Evolutionary conservation across 92 coral and sea anemone species (phyloP).

Genomic region (Bergia sp.): DNA sequence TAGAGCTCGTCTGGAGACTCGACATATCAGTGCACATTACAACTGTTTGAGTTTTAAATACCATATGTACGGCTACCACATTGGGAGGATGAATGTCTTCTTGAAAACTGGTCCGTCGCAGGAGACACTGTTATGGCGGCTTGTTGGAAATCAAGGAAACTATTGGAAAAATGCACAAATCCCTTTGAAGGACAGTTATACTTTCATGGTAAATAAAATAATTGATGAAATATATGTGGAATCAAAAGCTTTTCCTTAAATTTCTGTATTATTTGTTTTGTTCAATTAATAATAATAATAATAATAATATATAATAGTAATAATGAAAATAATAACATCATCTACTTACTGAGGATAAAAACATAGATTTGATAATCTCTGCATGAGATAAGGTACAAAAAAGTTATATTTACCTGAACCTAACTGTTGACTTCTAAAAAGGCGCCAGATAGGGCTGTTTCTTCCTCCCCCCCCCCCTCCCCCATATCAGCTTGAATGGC

Average conservation of each 20-base stretch:
- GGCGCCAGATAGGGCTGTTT: too few relatives aligned
- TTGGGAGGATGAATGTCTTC: constrained; percentile 44
- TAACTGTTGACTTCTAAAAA: too few relatives aligned
- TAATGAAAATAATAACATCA: too few relatives aligned
- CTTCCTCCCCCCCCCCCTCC: too few relatives aligned
- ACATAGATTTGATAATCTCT: too few relatives aligned
- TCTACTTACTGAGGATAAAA: too few relatives aligned
- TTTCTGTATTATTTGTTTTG: too few relatives aligned
- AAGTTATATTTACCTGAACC: too few relatives aligned
- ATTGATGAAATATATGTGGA: neutral
- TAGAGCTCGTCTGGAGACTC: constrained; percentile 26
- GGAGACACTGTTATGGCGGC: constrained; percentile 25
- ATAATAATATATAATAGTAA: too few relatives aligned
- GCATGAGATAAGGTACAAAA: too few relatives aligned
- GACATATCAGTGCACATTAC: constrained; percentile 39
- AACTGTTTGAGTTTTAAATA: constrained; percentile 40
- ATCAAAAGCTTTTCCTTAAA: neutral
- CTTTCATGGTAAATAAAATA: neutral
- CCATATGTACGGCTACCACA: constrained; percentile 33
- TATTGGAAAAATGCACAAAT: constrained; percentile 30
- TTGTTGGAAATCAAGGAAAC: constrained; percentile 46
- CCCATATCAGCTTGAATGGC: too few relatives aligned
- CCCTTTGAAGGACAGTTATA: constrained; percentile 3
- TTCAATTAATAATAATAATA: too few relatives aligned
- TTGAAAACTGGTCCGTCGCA: neutral